Conservation (phyloP, 1,140 invertebrate species). For the Harpegnathos saltator region DNA sequence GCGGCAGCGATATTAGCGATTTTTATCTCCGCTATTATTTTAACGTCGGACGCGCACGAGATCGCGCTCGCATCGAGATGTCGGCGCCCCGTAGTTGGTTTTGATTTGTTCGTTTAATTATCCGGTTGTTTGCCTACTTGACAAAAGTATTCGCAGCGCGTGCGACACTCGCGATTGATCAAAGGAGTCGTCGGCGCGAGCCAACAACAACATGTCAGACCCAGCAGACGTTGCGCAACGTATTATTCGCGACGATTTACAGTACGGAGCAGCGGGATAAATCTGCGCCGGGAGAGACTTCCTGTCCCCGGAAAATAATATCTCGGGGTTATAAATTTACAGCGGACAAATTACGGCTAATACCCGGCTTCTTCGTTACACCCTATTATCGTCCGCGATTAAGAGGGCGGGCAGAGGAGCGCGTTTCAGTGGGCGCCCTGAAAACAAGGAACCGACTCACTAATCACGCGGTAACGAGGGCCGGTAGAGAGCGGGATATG, state of each 20-base stretch:
- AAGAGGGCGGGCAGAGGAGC: background rate
- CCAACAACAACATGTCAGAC: background rate
- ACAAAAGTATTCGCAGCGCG: slow-evolving; percentile 4
- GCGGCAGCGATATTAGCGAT: background rate
- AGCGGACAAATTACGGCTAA: background rate
- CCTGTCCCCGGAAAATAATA: background rate
- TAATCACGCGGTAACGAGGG: slow-evolving; percentile 47
- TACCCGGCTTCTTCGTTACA: background rate
- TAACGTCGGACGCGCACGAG: too few relatives aligned
- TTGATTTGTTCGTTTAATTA: slow-evolving; percentile 8
- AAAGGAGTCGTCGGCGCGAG: background rate
- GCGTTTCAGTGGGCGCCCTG: background rate
- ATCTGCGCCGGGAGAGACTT: background rate
- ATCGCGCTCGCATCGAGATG: background rate
- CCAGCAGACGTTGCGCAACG: background rate
- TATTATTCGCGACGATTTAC: background rate
- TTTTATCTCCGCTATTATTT: background rate
- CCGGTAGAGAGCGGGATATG: background rate
- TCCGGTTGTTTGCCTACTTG: too few relatives aligned
- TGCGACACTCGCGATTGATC: slow-evolving; percentile 36
- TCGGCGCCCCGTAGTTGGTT: background rate
- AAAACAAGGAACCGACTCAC: slow-evolving; percentile 2
- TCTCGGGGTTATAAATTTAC: background rate
- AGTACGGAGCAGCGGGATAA: background rate
- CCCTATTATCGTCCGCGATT: slow-evolving; percentile 2